These are phyloP conservation scores for Girardinus metallicus DNA, from an alignment of 2,797 vertebrate species.

Conservation along the genomic window DNA sequence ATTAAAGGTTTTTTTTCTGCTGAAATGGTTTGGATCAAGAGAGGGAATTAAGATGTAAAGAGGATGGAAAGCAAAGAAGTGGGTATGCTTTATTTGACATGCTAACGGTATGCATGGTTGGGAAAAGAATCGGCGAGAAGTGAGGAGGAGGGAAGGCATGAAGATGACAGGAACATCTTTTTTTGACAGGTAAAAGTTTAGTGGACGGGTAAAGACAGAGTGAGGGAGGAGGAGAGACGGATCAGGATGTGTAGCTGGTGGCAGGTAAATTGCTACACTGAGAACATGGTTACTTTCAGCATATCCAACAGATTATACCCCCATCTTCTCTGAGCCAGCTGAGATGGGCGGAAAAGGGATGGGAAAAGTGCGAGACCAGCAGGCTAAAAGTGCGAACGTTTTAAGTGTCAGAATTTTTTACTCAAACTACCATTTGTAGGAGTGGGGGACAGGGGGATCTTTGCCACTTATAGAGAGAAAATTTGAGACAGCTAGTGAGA, in stretches of 20 bases:
- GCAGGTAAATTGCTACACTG: conserved; percentile 68
- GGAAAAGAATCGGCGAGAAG: conserved; percentile 51
- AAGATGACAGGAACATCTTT: conserved; percentile 64
- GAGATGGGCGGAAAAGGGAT: conserved; percentile 36
- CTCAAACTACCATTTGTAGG: conserved; percentile 32
- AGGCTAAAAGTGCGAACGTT: conserved; percentile 47
- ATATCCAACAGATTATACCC: conserved; percentile 59
- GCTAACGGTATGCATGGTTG: conserved; percentile 47
- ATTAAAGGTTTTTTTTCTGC: conserved; percentile 32
- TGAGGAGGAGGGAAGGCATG: conserved; percentile 29
- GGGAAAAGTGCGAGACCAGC: conserved; percentile 29
- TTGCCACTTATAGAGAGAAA: conserved; percentile 31
- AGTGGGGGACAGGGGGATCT: background rate
- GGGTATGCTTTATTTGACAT: conserved; percentile 51
- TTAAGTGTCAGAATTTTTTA: conserved; percentile 30
- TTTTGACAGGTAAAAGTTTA: conserved; percentile 70
- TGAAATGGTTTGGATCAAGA: conserved; percentile 47
- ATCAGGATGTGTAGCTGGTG: conserved; percentile 55
- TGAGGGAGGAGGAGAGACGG: conserved; percentile 42
- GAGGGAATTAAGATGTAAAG: conserved; percentile 52
- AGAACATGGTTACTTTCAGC: conserved; percentile 62
- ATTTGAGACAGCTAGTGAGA: conserved; percentile 38
- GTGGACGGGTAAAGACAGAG: conserved; percentile 56
- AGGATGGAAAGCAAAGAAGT: conserved; percentile 51
- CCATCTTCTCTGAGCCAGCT: conserved; percentile 50